Base-by-base conservation (phyloP, 2,113 vertebrate species). In the Notiomystis cincta region DNA sequence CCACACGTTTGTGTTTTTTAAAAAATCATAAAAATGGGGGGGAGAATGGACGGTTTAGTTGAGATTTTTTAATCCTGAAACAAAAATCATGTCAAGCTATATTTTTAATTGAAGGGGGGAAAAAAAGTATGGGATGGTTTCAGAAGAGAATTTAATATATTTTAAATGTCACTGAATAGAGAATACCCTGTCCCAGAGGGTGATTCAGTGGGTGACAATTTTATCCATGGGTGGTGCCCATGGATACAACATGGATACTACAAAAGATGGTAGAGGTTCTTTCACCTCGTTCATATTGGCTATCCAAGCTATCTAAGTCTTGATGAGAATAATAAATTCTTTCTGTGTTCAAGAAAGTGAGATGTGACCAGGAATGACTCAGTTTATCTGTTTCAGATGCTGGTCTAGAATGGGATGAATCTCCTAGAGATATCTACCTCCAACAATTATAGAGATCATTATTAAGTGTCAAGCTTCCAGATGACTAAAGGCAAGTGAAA, bases 1-100 rank as follows among this genome's bases (percentile, higher is more conserved):
- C 2, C 9, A 28, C 1, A 1, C n/a, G 2, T 58, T 45, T 48
- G 1, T 25, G 2, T 25, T 47, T 60, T 76, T 58, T 82, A 2
- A 64, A 54, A 11, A 54, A 1, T 54, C 6, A 24, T 27, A 71
- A 87, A 90, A 95, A 53, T 31, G 0, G 4, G 12, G 16, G 13
- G 14, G 1, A 54, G 81, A 79, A 5, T 42, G 25, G 25, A 73
- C 1, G 10, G 18, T 83, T 65, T 62, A 14, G 2, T 66, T 62
- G 27, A 50, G 13, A 13, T 20, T 60, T 70, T 64, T 82, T 11
- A 85, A 80, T 70, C 31, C 22, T 58, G 22, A 71, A 83, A 77
- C 9, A 73, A 83, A 87, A 80, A 81, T 38, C 1, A 40, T 37
- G 9, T 53, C 24, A 70, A 78, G 11, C 0, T 81, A 6, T 25